Percentiles rank a stretch among this genome's conserved stretches.
phyloP scores from a whole-genome alignment of 2,888 invertebrate genomes.

The Drosophila parthenogenetica region DNA sequence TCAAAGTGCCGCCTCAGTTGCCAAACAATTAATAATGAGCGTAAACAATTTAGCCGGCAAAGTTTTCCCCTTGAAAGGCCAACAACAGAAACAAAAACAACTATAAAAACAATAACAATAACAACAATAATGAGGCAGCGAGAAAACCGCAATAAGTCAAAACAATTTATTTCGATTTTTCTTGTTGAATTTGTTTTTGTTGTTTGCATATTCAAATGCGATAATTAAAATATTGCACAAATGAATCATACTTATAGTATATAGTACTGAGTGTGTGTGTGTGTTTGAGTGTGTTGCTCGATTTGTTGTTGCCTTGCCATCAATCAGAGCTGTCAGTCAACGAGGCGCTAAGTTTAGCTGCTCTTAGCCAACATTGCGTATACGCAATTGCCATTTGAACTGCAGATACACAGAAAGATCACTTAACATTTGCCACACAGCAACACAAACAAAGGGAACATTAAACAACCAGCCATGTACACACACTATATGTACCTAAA shows the following conservation, averaged over 20 bases:
- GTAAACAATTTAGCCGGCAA: slow-evolving; percentile 50
- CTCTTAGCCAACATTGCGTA: slow-evolving; percentile 58
- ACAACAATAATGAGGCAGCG: slow-evolving; percentile 27
- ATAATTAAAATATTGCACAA: slow-evolving; percentile 71
- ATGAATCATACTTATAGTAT: slow-evolving; percentile 55
- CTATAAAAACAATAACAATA: slow-evolving; percentile 15
- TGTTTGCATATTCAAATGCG: slow-evolving; percentile 57
- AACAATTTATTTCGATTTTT: slow-evolving; percentile 50
- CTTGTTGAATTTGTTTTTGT: slow-evolving; percentile 15
- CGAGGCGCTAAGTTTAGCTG: slow-evolving; percentile 56
- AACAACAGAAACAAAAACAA: slow-evolving; percentile 32
- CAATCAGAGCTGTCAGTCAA: slow-evolving; percentile 73
- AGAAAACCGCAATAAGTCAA: slow-evolving; percentile 55
- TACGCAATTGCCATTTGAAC: slow-evolving; percentile 55
- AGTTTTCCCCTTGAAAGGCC: slow-evolving; percentile 32
- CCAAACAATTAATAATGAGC: slow-evolving; percentile 33
- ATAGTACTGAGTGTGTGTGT: background rate
- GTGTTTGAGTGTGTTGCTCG: background rate
- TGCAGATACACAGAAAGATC: slow-evolving; percentile 24
- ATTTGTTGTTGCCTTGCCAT: slow-evolving; percentile 43
- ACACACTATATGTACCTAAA: background rate
- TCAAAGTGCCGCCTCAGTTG: slow-evolving; percentile 32
- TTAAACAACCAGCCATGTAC: background rate
- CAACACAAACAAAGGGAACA: background rate
- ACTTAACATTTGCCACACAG: slow-evolving; percentile 31